phyloP scores from a whole-genome alignment of 2,113 vertebrate species.

The Pithys albifrons region DNA sequence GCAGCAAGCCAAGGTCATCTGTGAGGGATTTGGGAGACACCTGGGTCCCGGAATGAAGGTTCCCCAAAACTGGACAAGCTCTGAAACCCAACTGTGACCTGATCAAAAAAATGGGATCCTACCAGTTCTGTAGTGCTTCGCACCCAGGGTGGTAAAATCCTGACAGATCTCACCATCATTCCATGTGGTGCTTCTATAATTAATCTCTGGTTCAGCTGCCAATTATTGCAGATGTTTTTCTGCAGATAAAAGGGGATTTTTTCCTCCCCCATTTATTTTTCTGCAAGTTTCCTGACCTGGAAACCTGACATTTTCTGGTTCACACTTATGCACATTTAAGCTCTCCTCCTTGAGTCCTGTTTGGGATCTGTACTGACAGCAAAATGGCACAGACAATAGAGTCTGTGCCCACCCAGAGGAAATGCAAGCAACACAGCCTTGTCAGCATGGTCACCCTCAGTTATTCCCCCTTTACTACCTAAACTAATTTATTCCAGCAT shows the following conservation, averaged over 20 bases:
- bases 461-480: not conserved
- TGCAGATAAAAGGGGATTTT: not conserved
- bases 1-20: not conserved
- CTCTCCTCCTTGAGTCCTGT: not conserved
- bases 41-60: not conserved
- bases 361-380: not conserved
- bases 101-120: not conserved
- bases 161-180: not conserved
- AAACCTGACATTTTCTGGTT: slow-evolving; percentile 51
- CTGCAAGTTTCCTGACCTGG: slow-evolving; percentile 13
- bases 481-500: not conserved
- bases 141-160: not conserved
- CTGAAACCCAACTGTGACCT: not conserved
- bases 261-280: not conserved
- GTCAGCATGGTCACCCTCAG: not conserved
- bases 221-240: slow-evolving; percentile 26
- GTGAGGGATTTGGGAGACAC: not conserved
- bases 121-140: not conserved
- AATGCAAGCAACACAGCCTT: not conserved
- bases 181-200: not conserved
- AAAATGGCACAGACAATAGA: not conserved
- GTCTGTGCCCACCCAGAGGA: not conserved
- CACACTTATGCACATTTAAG: not conserved
- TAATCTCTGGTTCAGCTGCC: slow-evolving; percentile 6
- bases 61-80: not conserved